These are phyloP conservation scores for Drosophila persimilis DNA, from an alignment of 1,140 invertebrate species.

Conservation along the genomic window DNA sequence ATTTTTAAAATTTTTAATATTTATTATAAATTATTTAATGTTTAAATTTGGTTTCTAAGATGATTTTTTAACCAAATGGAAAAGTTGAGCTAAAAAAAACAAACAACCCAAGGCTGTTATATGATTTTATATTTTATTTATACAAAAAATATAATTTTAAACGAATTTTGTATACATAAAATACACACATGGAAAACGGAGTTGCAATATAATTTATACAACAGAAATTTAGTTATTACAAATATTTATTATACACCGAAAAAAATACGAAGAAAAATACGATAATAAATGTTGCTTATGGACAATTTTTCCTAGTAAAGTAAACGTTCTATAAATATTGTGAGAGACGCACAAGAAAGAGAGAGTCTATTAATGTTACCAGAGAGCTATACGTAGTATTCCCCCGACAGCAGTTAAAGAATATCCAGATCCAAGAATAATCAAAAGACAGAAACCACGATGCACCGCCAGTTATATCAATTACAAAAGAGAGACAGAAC, in stretches of 20 bases:
- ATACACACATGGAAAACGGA: constrained; percentile 3
- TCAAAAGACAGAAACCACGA: constrained; percentile 43
- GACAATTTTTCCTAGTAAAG: constrained; percentile 67
- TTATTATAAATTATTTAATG: constrained; percentile 5
- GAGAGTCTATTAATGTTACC: constrained; percentile 25
- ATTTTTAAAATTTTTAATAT: background rate
- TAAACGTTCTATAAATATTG: constrained; percentile 44
- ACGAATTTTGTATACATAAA: constrained; percentile 43
- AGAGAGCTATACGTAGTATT: constrained; percentile 21
- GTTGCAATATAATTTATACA: constrained; percentile 72
- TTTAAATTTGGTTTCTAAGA: constrained; percentile 27
- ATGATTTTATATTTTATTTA: constrained; percentile 64
- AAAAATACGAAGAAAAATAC: constrained; percentile 17
- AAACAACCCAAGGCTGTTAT: constrained; percentile 75
- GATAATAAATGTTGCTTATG: constrained; percentile 58
- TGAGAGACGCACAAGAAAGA: constrained; percentile 54
- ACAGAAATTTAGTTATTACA: constrained; percentile 38
- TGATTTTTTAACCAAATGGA: constrained; percentile 54
- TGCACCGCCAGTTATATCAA: constrained; percentile 77
- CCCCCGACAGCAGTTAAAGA: constrained; percentile 1
- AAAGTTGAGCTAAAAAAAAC: constrained; percentile 39
- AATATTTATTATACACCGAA: constrained; percentile 63
- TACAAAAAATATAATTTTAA: constrained; percentile 28
- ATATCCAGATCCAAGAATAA: constrained; percentile 25
- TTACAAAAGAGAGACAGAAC: constrained; percentile 41